Percentiles rank a stretch among this genome's conserved stretches.
Evolutionary conservation across 2,113 vertebrate genomes (phyloP).

Genomic region (Antechinus flavipes): DNA sequence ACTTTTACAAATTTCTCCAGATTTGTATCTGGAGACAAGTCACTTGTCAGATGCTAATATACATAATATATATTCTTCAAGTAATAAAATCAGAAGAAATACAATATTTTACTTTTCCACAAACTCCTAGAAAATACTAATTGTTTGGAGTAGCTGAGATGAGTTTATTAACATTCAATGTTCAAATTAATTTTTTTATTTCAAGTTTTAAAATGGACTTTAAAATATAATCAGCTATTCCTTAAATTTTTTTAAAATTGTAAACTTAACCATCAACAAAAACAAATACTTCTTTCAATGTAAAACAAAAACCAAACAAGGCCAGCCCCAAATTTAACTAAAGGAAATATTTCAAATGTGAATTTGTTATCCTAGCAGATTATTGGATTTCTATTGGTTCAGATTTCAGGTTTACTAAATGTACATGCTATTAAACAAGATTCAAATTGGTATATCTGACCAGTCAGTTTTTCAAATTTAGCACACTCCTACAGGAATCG

Average conservation of each 20-base stretch:
- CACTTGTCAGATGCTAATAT: not conserved
- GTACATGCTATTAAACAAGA: not conserved
- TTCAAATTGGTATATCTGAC: not conserved
- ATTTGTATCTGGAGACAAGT: not conserved
- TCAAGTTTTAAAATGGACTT: not conserved
- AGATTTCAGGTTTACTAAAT: constrained; percentile 42
- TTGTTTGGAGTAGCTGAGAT: not conserved
- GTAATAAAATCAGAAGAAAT: not conserved
- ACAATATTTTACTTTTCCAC: not conserved
- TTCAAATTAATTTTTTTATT: not conserved
- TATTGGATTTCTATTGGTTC: constrained; percentile 6
- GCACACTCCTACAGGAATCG: not conserved
- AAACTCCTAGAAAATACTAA: constrained; percentile 6
- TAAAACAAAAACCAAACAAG: not conserved
- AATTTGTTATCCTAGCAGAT: constrained; percentile 32
- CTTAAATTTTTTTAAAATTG: not conserved
- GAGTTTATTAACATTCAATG: not conserved
- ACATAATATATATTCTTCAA: not conserved
- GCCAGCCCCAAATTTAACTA: constrained; percentile 16
- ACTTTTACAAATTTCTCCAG: not conserved
- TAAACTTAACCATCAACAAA: not conserved
- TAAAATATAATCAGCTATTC: not conserved
- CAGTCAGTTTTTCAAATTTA: not conserved
- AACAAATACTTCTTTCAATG: not conserved
- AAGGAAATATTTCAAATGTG: constrained; percentile 3